Evolutionary conservation across 2,797 vertebrate genomes (phyloP), one percentile per base, ranked within the genome.

Genomic region (Rhinophrynus dorsalis): DNA sequence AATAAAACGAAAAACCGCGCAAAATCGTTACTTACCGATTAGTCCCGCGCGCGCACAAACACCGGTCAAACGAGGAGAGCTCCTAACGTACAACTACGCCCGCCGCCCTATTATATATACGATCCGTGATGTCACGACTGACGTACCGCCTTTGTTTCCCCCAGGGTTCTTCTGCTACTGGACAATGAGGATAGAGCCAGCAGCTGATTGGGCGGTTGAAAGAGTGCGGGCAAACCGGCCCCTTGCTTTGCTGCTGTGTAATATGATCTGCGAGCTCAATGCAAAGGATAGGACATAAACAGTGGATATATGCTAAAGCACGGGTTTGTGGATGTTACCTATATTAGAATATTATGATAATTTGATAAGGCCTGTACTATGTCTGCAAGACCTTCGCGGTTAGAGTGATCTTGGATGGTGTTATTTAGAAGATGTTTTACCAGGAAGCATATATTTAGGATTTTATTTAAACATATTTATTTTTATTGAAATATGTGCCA

Each of bases 101-200:
- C 68, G 69, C 69, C 61, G 35, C 61, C 30, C 11, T 15, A 3
- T 12, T 5, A 58, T 72, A 65, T 58, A 59, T 63, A 64, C 18
- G 0, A 2, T 8, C 1, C 3, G 9, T 3, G 9, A 51, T 61
- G 69, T 65, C 69, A 65, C 20, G 3, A 3, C 17, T 40, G 42
- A 64, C 54, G 60, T 24, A 2, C 3, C 29, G 30, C 15, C 61
- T 65, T 59, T 72, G 44, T 65, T 50, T 38, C 6, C 56, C 48
- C 51, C 6, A 20, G 60, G 4, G 29, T 7, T 42, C 7, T 5
- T 3, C n/a, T 20, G 15, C 61, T 45, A 71, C 58, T 57, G 68
- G 60, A 7, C 15, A n/a, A 11, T 5, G 12, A 0, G 9, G 0
- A 21, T 1, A 7, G 47, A 17, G 24, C 10, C 6, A 1, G 11